phyloP scores from a whole-genome alignment of 92 coral and sea anemone genomes.

The Desmophyllum pertusum region DNA sequence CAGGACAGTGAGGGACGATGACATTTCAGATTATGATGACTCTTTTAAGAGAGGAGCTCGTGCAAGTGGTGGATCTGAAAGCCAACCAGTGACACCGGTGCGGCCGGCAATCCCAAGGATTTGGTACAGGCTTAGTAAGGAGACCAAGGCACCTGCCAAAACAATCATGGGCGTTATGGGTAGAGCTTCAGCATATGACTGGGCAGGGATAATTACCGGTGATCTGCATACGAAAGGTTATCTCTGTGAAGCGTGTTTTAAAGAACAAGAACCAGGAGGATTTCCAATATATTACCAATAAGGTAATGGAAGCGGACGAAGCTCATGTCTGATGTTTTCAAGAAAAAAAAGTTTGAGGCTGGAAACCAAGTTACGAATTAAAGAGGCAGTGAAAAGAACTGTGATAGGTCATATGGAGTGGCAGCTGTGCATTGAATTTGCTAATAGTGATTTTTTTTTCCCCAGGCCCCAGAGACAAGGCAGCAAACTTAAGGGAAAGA shows the following conservation, averaged over 20 bases:
- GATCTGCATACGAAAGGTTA: constrained; percentile 56
- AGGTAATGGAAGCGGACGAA: constrained; percentile 46
- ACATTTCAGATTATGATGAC: constrained; percentile 51
- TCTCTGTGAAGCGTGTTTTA: constrained; percentile 53
- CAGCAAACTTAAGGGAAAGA: constrained; percentile 9
- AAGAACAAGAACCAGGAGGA: constrained; percentile 40
- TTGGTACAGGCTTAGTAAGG: constrained; percentile 55
- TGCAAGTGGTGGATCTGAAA: neutral
- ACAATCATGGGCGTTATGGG: constrained; percentile 49
- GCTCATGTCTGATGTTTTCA: constrained; percentile 35
- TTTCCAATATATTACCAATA: constrained; percentile 35
- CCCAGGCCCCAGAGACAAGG: constrained; percentile 22
- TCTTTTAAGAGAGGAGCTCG: neutral
- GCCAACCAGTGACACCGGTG: neutral
- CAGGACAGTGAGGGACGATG: constrained; percentile 50
- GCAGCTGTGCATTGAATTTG: constrained; percentile 56
- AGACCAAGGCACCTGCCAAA: constrained; percentile 55
- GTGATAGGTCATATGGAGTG: constrained; percentile 32
- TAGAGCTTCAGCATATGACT: constrained; percentile 34
- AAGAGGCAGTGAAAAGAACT: constrained; percentile 46
- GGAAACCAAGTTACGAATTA: constrained; percentile 42
- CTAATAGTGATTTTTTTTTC: constrained; percentile 29
- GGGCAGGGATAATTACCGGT: constrained; percentile 50
- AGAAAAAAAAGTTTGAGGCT: constrained; percentile 54
- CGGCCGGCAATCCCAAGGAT: constrained; percentile 31